phyloP scores from a whole-genome alignment of 37 sponge, comb jelly and placozoan species.

The Dysidea cf. avara region DNA sequence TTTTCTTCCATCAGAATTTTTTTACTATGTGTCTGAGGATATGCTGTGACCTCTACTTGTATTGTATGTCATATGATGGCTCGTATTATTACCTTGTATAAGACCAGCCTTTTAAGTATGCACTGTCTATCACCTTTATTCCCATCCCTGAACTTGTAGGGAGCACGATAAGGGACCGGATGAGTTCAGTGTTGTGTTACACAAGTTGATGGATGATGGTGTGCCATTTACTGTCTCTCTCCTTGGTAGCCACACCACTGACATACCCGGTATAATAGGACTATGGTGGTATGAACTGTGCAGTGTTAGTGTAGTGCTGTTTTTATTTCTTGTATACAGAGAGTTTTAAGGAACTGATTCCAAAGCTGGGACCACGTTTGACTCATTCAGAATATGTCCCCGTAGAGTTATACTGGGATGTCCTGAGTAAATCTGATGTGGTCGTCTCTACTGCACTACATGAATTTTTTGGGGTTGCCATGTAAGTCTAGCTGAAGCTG shows the following conservation, averaged over 20 bases:
- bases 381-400: slow-evolving; percentile 43
- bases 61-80: no score
- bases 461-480: slow-evolving; percentile 94
- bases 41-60: no score
- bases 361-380: slow-evolving; percentile 33
- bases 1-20: no score
- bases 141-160: no score
- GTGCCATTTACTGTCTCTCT: slow-evolving; percentile 71
- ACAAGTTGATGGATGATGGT: slow-evolving; percentile 41
- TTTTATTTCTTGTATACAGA: not conserved
- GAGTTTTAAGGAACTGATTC: slow-evolving; percentile 9
- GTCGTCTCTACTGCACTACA: slow-evolving; percentile 88
- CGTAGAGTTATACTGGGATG: slow-evolving; percentile 49
- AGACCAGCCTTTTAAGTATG: no score
- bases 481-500: slow-evolving; percentile 42
- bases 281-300: no score
- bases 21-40: no score
- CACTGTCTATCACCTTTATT: no score
- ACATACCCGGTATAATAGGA: slow-evolving; percentile 89
- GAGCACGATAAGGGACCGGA: slow-evolving; percentile 95
- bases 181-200: slow-evolving; percentile 55
- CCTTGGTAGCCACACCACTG: slow-evolving; percentile 70
- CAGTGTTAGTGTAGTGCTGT: no score
- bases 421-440: slow-evolving; percentile 67
- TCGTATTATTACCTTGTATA: no score